Evolutionary conservation across 2,888 invertebrate genomes (phyloP).

Genomic region (Amphiduros pacificus): DNA sequence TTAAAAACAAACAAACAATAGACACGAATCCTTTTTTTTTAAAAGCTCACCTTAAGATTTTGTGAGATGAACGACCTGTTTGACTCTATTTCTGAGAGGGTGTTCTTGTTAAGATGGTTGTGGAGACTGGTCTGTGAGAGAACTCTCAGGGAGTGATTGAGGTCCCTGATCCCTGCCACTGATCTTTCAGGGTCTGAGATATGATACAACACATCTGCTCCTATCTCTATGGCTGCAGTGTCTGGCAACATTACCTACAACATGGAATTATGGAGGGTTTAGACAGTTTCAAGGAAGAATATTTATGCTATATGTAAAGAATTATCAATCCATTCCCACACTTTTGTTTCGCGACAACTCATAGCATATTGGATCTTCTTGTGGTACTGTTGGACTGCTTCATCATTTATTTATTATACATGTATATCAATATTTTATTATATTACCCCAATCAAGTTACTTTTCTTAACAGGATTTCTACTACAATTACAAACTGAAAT

Average conservation of each 20-base stretch:
- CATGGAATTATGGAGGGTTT: background rate
- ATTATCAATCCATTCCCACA: too few relatives aligned
- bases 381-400: too few relatives aligned
- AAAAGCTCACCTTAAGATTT: slow-evolving; percentile 38
- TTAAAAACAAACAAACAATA: background rate
- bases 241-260: slow-evolving; percentile 58
- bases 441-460: background rate
- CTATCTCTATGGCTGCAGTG: slow-evolving; percentile 60
- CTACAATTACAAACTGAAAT: too few relatives aligned
- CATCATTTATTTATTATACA: background rate
- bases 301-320: background rate
- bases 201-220: slow-evolving; percentile 59
- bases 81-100: slow-evolving; percentile 45
- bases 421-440: background rate
- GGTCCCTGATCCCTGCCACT: slow-evolving; percentile 57
- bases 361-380: too few relatives aligned
- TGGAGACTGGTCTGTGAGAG: slow-evolving; percentile 58
- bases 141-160: slow-evolving; percentile 55
- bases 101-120: slow-evolving; percentile 51
- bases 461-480: too few relatives aligned
- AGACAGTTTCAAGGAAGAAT: background rate
- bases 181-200: slow-evolving; percentile 57
- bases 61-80: slow-evolving; percentile 36
- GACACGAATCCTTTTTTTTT: background rate
- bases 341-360: too few relatives aligned